A percentile compares a stretch with the other conserved stretches of the same genome.
phyloP scores from a whole-genome alignment of 2,113 vertebrate species.

The Micromys minutus region DNA sequence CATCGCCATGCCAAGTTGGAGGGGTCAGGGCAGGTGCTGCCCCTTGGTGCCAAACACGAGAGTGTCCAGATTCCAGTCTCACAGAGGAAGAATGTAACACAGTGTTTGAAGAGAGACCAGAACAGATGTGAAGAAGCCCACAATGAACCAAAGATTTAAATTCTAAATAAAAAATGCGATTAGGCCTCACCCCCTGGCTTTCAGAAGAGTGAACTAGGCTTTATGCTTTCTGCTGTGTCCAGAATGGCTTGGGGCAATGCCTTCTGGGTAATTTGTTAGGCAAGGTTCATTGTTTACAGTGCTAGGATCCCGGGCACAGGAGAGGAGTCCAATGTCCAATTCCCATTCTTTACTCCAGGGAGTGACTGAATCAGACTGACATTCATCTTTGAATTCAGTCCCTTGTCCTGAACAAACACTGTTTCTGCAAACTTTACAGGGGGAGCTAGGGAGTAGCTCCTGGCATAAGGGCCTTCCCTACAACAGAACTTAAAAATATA shows the following conservation, averaged over 20 bases:
- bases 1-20: accelerated
- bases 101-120: not conserved
- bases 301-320: slow-evolving; percentile 28
- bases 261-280: not conserved
- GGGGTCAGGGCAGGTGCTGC: accelerated
- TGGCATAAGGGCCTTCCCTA: slow-evolving; percentile 70
- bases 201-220: not conserved
- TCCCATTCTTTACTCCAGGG: not conserved
- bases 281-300: slow-evolving; percentile 6
- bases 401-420: slow-evolving; percentile 35
- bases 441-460: slow-evolving; percentile 87
- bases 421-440: slow-evolving; percentile 79
- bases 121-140: not conserved
- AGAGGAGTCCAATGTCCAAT: not conserved
- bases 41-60: not conserved
- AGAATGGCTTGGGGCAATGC: not conserved
- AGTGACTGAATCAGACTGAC: not conserved
- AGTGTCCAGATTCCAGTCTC: not conserved
- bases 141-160: not conserved
- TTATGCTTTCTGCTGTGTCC: not conserved
- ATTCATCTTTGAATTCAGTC: not conserved
- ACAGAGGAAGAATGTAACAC: not conserved
- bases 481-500: slow-evolving; percentile 75
- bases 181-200: not conserved
- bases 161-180: not conserved